Base-by-base conservation (phyloP, 2,113 vertebrate species). In the Sceloporus tristichus region DNA sequence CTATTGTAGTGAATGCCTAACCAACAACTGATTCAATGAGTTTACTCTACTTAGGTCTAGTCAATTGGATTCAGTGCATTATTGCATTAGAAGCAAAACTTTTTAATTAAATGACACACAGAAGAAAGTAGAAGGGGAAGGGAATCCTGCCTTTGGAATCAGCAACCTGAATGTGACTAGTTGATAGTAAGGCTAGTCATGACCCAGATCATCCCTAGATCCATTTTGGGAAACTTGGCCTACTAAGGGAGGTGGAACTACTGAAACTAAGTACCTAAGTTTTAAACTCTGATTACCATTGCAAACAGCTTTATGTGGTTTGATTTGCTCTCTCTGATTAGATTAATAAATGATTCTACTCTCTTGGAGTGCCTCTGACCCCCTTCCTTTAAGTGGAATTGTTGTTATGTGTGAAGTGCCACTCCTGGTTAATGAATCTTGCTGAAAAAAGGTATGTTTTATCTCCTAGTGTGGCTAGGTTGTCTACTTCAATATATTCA, bases 401-500 rank as follows among this genome's bases (percentile, higher is more conserved):
- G 0, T 6, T 42, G 29, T 42, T 85, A 92, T 92, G 82, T 92
- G 82, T 73, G 2, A 85, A n/a, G 42, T 71, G 54, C 59, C 54
- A 73, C 1, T 82, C 87, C 13, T 75, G 5, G 79, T 70, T 74
- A 87, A 87, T 13, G 0, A 66, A 1, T 42, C 34, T 0, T 34
- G 4, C 13, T 66, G 87, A 74, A 53, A 70, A 54, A 70, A 48
- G 6, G 19, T 1, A 0, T 40, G 54, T 3, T 79, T 62, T 42
- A 81, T 74, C 4, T 65, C 2, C 76, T 53, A 82, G 0, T 34
- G 75, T 89, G 65, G 70, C 86, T 27, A 73, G 65, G 18, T 82
- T 29, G 40, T 23, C 40, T 82, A 16, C 59, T 92, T 88, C 82
- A 94, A 86, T 40, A 88, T 34, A 8, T 86, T 23, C 34, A 79